Conservation (phyloP, 1,140 invertebrate species). For the Sinella curviseta region DNA sequence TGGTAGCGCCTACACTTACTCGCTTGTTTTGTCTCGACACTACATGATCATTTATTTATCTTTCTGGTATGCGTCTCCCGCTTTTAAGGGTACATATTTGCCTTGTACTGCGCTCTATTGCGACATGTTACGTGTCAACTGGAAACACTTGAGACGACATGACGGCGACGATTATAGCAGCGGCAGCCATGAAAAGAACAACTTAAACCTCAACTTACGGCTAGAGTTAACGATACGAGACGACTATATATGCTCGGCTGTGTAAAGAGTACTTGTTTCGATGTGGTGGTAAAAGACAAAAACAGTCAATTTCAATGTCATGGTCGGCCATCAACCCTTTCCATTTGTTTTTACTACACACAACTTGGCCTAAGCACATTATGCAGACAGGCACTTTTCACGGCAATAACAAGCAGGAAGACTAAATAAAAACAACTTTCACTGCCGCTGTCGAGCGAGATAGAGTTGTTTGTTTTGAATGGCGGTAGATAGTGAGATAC, state of each 20-base stretch:
- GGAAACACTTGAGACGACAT: not conserved
- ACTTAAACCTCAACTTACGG: not conserved
- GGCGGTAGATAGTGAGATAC: too few relatives aligned
- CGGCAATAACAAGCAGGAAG: too few relatives aligned
- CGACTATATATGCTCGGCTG: not conserved
- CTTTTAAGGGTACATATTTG: too few relatives aligned
- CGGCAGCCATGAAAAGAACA: not conserved
- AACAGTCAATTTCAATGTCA: conserved; percentile 4
- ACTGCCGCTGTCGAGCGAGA: too few relatives aligned
- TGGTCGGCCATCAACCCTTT: not conserved
- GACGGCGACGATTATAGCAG: not conserved
- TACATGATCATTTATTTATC: too few relatives aligned
- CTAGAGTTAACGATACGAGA: not conserved
- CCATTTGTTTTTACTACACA: not conserved
- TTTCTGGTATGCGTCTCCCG: too few relatives aligned
- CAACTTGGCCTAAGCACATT: not conserved
- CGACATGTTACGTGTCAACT: not conserved
- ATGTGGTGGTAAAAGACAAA: not conserved
- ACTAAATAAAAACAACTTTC: too few relatives aligned
- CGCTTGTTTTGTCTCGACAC: too few relatives aligned
- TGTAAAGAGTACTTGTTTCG: not conserved
- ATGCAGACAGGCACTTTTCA: not conserved
- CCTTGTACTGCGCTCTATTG: too few relatives aligned
- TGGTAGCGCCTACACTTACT: too few relatives aligned
- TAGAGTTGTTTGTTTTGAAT: too few relatives aligned